Percentiles rank a stretch among this genome's conserved stretches.
Evolutionary conservation across 2,113 vertebrate genomes (phyloP).

Genomic region (Actenoides lindsayi): DNA sequence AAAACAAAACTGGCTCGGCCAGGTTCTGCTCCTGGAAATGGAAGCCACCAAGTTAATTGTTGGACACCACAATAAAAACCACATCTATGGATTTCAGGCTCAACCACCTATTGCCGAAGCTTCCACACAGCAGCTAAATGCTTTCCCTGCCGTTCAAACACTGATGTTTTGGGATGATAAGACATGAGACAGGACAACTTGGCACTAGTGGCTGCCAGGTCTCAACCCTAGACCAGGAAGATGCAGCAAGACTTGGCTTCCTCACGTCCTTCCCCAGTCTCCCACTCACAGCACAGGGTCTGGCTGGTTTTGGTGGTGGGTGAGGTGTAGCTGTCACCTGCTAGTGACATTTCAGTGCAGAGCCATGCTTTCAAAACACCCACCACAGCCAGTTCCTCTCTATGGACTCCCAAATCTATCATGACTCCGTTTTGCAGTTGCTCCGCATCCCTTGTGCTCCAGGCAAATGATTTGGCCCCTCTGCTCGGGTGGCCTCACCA

Average conservation of each 20-base stretch:
- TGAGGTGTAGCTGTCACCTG: neutral
- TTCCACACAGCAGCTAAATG: neutral
- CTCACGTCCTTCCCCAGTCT: neutral
- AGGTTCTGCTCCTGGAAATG: neutral
- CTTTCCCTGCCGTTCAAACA: neutral
- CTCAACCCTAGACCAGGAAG: neutral
- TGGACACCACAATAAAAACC: neutral
- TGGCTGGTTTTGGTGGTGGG: neutral
- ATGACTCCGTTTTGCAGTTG: neutral
- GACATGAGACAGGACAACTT: neutral
- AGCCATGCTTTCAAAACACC: neutral
- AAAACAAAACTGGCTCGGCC: neutral
- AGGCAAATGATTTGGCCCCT: neutral
- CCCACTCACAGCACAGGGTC: neutral
- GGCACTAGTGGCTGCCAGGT: neutral
- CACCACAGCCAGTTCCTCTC: neutral
- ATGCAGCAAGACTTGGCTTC: neutral
- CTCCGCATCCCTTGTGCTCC: neutral
- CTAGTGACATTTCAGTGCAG: neutral
- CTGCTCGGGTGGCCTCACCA: neutral
- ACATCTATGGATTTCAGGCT: neutral
- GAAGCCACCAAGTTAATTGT: neutral
- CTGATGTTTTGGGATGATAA: neutral
- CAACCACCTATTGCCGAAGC: rapidly evolving
- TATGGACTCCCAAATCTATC: neutral